Conservation (phyloP, 2,888 invertebrate species). For the Crocallis elinguaria region DNA sequence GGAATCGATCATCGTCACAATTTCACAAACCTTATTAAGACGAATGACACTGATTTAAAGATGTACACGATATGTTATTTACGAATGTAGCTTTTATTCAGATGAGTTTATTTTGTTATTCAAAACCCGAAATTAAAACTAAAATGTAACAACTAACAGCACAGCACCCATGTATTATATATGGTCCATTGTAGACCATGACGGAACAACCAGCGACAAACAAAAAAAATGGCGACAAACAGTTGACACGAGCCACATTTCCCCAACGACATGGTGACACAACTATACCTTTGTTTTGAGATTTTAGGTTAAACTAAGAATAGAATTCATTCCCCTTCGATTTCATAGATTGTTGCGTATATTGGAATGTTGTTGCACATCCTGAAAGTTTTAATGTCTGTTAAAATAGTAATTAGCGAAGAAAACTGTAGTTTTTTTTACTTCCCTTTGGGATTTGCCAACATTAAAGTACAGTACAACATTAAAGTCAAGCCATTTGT, state of each 20-base stretch:
- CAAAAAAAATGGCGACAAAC: constrained; percentile 4
- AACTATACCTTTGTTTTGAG: constrained; percentile 28
- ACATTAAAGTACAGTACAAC: too few species aligned
- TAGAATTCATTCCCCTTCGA: constrained; percentile 60
- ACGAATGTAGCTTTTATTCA: background rate
- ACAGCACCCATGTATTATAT: background rate
- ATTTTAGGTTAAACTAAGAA: constrained; percentile 18
- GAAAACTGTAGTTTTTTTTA: too few species aligned
- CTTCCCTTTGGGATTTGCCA: too few species aligned
- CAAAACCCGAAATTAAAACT: too few species aligned
- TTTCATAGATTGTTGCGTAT: constrained; percentile 70
- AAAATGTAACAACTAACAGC: background rate
- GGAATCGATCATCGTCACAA: too few species aligned
- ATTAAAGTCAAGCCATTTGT: too few species aligned
- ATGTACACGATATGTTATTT: background rate
- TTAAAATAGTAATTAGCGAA: constrained; percentile 23
- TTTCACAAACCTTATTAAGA: too few species aligned
- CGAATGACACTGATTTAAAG: too few species aligned
- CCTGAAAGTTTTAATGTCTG: constrained; percentile 58
- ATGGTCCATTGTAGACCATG: background rate
- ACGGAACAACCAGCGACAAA: background rate
- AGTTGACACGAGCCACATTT: constrained; percentile 8
- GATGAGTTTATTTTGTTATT: background rate
- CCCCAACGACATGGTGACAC: constrained; percentile 44
- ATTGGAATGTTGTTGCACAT: constrained; percentile 42